phyloP scores from a whole-genome alignment of 2,113 vertebrate genomes.

The Corvus moneduloides region DNA sequence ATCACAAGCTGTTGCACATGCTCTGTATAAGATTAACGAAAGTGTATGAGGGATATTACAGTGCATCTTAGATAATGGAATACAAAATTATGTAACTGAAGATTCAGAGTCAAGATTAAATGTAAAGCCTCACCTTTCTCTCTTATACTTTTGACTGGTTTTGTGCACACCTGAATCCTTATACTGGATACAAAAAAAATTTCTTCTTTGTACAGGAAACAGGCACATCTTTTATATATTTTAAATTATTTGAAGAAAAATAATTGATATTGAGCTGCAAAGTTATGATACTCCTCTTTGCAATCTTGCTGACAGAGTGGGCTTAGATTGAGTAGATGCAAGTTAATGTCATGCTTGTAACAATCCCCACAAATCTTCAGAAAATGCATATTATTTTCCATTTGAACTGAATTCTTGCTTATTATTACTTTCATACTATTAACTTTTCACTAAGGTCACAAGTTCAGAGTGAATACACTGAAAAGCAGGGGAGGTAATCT shows the following conservation, averaged over 20 bases:
- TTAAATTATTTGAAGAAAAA: background rate
- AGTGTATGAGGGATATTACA: background rate
- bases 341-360: background rate
- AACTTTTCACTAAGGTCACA: background rate
- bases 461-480: background rate
- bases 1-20: background rate
- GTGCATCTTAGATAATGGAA: background rate
- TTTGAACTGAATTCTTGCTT: background rate
- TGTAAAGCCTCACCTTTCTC: background rate
- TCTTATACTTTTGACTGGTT: background rate
- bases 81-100: conserved; percentile 1
- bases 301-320: background rate
- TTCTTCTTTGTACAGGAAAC: background rate
- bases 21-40: background rate
- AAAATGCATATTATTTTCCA: background rate
- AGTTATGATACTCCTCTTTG: background rate
- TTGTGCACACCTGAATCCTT: background rate
- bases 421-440: background rate
- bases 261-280: background rate
- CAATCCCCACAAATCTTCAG: background rate
- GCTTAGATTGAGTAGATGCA: background rate
- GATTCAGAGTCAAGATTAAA: background rate
- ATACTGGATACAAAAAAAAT: background rate
- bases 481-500: background rate
- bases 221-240: background rate